These are phyloP conservation scores for Chaetura pelagica DNA, from an alignment of 2,113 vertebrate species.

Conservation along the genomic window DNA sequence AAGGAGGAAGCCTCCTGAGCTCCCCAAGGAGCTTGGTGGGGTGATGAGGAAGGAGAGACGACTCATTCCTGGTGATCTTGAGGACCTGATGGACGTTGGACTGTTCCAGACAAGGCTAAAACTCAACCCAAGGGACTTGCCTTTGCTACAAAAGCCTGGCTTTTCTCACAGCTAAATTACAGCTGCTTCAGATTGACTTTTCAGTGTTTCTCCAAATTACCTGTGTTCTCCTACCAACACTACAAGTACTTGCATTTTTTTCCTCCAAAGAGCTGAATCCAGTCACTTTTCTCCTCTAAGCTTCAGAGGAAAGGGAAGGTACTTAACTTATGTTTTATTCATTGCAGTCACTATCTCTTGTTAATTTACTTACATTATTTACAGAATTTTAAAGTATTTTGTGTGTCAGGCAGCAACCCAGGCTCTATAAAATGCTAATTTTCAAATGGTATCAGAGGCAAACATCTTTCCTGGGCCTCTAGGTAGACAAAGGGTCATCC, in stretches of 20 bases:
- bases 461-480: slow-evolving; percentile 54
- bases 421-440: slow-evolving; percentile 68
- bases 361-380: slow-evolving; percentile 78
- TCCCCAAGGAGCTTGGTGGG: neutral
- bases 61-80: neutral
- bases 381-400: slow-evolving; percentile 73
- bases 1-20: neutral
- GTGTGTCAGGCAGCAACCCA: slow-evolving; percentile 55
- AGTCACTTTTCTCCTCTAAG: slow-evolving; percentile 49
- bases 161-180: neutral
- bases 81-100: neutral
- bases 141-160: neutral
- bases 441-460: slow-evolving; percentile 55
- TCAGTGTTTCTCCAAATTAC: neutral
- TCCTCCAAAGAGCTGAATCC: slow-evolving; percentile 23
- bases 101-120: neutral
- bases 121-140: neutral
- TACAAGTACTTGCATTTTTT: neutral
- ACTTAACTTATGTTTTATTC: slow-evolving; percentile 72
- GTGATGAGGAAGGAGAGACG: neutral
- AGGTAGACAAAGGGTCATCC: slow-evolving; percentile 56
- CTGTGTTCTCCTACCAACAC: neutral
- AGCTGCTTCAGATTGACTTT: neutral
- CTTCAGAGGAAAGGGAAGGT: slow-evolving; percentile 35
- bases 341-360: slow-evolving; percentile 58